These are phyloP conservation scores for Anseranas semipalmata DNA, from an alignment of 2,113 vertebrate genomes.

Conservation along the genomic window DNA sequence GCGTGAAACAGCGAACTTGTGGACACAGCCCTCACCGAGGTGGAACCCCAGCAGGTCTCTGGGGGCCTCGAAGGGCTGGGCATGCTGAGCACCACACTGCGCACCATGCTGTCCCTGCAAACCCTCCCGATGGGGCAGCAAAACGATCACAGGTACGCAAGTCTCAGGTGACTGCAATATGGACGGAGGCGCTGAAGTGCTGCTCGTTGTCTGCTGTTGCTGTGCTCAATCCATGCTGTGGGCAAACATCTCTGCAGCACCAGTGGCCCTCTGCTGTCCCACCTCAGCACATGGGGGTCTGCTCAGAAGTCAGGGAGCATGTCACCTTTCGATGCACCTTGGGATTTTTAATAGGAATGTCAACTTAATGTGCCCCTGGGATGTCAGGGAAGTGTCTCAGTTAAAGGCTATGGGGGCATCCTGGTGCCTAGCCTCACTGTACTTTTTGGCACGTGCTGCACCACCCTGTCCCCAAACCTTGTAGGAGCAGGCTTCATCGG, in stretches of 20 bases:
- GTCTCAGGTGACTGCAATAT: background rate
- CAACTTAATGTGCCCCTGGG: background rate
- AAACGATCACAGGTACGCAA: too few species aligned
- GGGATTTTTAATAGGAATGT: background rate
- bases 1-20: accelerated
- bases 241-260: background rate
- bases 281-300: background rate
- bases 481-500: accelerated
- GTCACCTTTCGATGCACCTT: background rate
- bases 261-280: background rate
- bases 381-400: background rate
- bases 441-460: accelerated
- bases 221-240: background rate
- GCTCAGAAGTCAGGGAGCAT: background rate
- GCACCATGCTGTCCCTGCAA: too few species aligned
- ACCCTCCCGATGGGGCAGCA: background rate
- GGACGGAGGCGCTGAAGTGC: background rate
- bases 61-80: accelerated
- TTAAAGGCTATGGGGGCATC: background rate
- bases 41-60: background rate
- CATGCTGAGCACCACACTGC: background rate
- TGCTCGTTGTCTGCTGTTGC: background rate
- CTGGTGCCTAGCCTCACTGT: too few species aligned
- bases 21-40: accelerated
- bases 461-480: accelerated